These are phyloP conservation scores for Bettongia penicillata DNA, from an alignment of 2,113 vertebrate genomes.

Conservation along the genomic window DNA sequence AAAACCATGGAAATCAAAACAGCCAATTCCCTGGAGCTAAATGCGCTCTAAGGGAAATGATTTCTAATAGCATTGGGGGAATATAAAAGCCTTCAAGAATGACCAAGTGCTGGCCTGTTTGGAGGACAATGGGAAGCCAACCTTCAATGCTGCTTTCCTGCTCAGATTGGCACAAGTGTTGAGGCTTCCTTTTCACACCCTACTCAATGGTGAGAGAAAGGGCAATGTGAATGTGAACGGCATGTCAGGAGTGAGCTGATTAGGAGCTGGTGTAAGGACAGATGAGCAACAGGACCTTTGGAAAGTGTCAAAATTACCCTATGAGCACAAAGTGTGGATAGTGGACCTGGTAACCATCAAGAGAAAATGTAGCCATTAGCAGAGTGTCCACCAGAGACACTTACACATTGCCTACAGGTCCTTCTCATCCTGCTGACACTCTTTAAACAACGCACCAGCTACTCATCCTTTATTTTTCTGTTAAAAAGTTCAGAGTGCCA, in stretches of 20 bases:
- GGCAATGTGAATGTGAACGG: conserved; percentile 31
- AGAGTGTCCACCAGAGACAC: conserved; percentile 20
- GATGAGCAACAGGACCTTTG: conserved; percentile 64
- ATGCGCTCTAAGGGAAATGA: neutral
- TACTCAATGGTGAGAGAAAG: conserved; percentile 62
- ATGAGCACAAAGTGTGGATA: neutral
- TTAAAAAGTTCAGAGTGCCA: conserved; percentile 24
- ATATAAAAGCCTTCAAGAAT: neutral
- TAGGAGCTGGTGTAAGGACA: conserved; percentile 58
- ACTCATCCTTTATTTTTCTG: conserved; percentile 43
- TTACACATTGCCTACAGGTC: neutral
- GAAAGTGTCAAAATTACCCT: conserved; percentile 66
- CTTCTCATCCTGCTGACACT: neutral
- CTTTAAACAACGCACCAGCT: neutral
- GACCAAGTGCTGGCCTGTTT: neutral
- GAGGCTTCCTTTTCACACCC: conserved; percentile 66
- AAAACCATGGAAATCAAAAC: neutral
- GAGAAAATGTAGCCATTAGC: conserved; percentile 62
- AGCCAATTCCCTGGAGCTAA: neutral
- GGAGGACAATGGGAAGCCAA: neutral
- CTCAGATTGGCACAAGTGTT: conserved; percentile 16
- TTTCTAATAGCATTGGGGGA: neutral
- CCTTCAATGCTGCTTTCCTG: neutral
- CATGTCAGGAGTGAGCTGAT: conserved; percentile 55
- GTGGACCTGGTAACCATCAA: conserved; percentile 28